Base-by-base conservation (phyloP, 2,113 vertebrate species). In the Rafetus swinhoei region DNA sequence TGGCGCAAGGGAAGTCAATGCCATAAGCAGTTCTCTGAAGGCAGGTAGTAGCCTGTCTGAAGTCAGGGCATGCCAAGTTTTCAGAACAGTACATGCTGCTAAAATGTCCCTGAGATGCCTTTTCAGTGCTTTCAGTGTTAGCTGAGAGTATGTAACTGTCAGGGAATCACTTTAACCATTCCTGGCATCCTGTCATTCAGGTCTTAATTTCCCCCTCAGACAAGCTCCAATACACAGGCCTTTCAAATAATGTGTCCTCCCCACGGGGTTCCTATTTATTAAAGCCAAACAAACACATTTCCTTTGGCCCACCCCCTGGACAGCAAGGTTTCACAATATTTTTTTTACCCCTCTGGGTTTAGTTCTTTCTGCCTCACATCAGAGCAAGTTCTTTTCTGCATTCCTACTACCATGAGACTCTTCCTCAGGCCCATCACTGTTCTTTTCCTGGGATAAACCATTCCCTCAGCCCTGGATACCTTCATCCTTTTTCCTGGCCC, bases 221-320 rank as follows among this genome's bases (percentile, higher is more conserved):
- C 9, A 89, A 62, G 60, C 15, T 77, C 65, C 15, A 27, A 14
- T 1, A 0, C 3, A 1, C 0, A 6, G 4, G 5, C 14, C 27
- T 90, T 80, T 52, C 57, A 76, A 74, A 82, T 27, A 76, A 13
- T 19, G 21, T 35, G 55, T 50, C 32, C 6, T 9, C 60, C 60
- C 76, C 53, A 60, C 55, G n/a, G 50, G 0, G 0, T 57, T 72
- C 81, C 57, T 72, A 25, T 72, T 83, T 81, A 60, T 32, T 54
- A 15, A 84, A 50, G 65, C 81, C 0, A 0, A 84, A 3, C 24
- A 55, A 55, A 53, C n/a, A 77, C 2, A 57, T 35, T 35, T 25
- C 54, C 54, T 57, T 39, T 35, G n/a, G 54, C 21, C n/a, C n/a
- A 35, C 32, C n/a, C n/a, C 3, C 22, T 14, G 13, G 24, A 25